A percentile compares a stretch with the other conserved stretches of the same genome.
Evolutionary conservation across 2,888 invertebrate genomes (phyloP).

Genomic region (Drosophila imparisetae): DNA sequence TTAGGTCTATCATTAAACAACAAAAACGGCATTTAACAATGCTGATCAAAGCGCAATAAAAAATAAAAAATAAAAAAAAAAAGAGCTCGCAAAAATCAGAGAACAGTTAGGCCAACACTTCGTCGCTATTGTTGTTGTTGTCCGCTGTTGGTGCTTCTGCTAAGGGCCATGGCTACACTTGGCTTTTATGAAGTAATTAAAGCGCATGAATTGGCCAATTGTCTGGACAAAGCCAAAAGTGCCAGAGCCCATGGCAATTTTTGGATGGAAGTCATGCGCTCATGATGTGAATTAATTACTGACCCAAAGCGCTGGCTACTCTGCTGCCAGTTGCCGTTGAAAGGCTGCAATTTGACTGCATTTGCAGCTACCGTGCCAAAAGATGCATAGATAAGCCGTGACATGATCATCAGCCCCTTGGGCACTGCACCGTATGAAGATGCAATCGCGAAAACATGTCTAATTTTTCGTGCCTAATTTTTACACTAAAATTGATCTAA

Average conservation of each 20-base stretch:
- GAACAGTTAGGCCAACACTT: constrained; percentile 61
- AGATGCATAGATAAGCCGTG: constrained; percentile 66
- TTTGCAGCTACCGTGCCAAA: constrained; percentile 64
- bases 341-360: constrained; percentile 48
- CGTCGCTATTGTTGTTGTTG: constrained; percentile 26
- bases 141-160: constrained; percentile 14
- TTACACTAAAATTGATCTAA: constrained; percentile 15
- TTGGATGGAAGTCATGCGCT: constrained; percentile 38
- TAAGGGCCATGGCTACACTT: constrained; percentile 50
- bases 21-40: constrained; percentile 41
- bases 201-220: constrained; percentile 79
- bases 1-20: constrained; percentile 64
- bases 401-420: constrained; percentile 28
- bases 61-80: constrained; percentile 16
- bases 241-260: constrained; percentile 37
- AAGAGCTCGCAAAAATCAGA: constrained; percentile 49
- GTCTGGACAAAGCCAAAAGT: constrained; percentile 44
- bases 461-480: constrained; percentile 6
- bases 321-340: constrained; percentile 67
- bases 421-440: constrained; percentile 20
- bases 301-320: constrained; percentile 69
- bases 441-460: constrained; percentile 9
- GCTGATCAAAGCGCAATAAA: constrained; percentile 41
- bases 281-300: constrained; percentile 78
- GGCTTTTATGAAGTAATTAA: constrained; percentile 76